A percentile compares a stretch with the other conserved stretches of the same genome.
These are phyloP conservation scores for Vidua macroura DNA, from an alignment of 2,113 vertebrate genomes.

Conservation along the genomic window DNA sequence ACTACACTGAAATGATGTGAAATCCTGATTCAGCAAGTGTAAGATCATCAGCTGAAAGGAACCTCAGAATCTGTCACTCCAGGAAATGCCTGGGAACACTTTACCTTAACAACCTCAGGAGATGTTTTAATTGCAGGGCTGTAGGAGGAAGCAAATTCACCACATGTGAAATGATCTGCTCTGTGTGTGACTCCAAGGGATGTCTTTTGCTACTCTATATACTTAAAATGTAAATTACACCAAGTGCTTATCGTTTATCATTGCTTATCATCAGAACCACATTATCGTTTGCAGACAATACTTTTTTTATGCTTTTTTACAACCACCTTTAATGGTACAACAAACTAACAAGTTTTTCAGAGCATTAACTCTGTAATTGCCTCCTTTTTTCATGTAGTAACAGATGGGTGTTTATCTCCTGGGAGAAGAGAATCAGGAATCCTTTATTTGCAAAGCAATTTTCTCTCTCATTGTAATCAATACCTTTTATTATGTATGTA, in stretches of 20 bases:
- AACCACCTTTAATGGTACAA: background rate
- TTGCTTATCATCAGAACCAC: background rate
- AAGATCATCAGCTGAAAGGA: background rate
- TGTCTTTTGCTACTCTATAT: background rate
- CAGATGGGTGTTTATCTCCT: background rate
- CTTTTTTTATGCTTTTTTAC: background rate
- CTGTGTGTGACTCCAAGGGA: background rate
- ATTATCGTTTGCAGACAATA: background rate
- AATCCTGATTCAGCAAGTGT: background rate
- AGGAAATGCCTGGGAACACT: background rate
- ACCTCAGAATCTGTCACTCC: background rate
- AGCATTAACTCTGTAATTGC: slow-evolving; percentile 27
- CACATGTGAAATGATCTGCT: background rate
- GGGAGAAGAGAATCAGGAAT: background rate
- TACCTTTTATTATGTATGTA: background rate
- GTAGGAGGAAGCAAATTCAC: background rate
- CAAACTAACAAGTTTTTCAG: slow-evolving; percentile 30
- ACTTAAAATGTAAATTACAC: background rate
- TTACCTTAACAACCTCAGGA: background rate
- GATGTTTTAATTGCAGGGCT: background rate
- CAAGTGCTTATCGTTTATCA: background rate
- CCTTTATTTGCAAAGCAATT: background rate
- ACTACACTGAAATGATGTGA: background rate
- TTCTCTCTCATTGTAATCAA: background rate
- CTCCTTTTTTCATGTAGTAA: background rate